Evolutionary conservation across 2,113 vertebrate genomes (phyloP).

Genomic region (Sceloporus undulatus): DNA sequence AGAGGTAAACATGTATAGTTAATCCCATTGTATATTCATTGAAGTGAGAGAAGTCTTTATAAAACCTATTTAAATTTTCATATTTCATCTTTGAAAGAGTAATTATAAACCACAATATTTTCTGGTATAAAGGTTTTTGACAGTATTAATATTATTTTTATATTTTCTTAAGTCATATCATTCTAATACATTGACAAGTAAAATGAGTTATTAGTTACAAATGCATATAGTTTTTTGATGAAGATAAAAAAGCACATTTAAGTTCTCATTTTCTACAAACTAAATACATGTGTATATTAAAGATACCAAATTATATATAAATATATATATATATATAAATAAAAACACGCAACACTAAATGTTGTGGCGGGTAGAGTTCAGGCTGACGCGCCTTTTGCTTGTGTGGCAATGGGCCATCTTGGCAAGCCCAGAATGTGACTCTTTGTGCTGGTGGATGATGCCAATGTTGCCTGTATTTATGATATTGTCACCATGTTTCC

Average conservation of each 20-base stretch:
- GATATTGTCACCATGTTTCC: constrained; percentile 89
- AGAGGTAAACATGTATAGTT: constrained; percentile 77
- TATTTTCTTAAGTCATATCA: constrained; percentile 99
- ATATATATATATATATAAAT: constrained; percentile 72
- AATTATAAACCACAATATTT: constrained; percentile 93
- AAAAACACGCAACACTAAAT: constrained; percentile 86
- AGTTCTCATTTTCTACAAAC: constrained; percentile 85
- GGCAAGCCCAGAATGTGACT: constrained; percentile 87
- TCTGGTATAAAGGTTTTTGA: constrained; percentile 96
- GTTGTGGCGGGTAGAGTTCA: constrained; percentile 75
- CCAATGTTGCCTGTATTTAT: constrained; percentile 95
- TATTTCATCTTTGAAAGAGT: constrained; percentile 88
- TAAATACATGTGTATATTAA: constrained; percentile 88
- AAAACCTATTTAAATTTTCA: constrained; percentile 88
- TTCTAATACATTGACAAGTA: constrained; percentile 95
- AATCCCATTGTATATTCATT: constrained; percentile 82
- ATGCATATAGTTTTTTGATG: constrained; percentile 78
- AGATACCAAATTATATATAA: constrained; percentile 89
- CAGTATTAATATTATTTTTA: constrained; percentile 99
- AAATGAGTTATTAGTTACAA: constrained; percentile 85
- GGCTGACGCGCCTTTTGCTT: constrained; percentile 73
- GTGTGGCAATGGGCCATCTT: constrained; percentile 84
- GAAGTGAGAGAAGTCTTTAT: constrained; percentile 87
- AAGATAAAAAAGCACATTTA: constrained; percentile 89
- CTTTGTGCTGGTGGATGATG: constrained; percentile 91